These are phyloP conservation scores for Horisme vitalbata DNA, from an alignment of 2,888 invertebrate species.

Conservation along the genomic window DNA sequence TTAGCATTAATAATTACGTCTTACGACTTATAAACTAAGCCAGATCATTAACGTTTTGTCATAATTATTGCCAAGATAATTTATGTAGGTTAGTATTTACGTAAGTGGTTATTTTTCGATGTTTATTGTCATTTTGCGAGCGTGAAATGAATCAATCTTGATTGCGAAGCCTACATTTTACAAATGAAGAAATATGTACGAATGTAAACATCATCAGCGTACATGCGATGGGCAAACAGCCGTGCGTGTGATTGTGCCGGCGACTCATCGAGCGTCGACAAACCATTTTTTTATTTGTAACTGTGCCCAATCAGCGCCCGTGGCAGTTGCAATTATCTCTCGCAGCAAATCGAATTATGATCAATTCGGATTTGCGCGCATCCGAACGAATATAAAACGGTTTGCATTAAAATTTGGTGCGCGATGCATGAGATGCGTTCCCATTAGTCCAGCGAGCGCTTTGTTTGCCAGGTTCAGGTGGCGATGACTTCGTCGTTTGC, in stretches of 20 bases:
- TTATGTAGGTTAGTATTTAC: too few species aligned
- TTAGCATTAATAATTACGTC: conserved; percentile 7
- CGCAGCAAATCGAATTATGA: conserved; percentile 81
- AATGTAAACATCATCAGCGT: conserved; percentile 75
- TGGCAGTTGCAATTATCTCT: conserved; percentile 83
- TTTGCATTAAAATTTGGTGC: conserved; percentile 82
- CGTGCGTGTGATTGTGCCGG: conserved; percentile 71
- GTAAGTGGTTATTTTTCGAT: conserved; percentile 11
- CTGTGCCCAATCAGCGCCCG: conserved; percentile 77
- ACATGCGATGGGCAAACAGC: conserved; percentile 66
- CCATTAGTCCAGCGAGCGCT: conserved; percentile 72
- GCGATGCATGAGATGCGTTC: conserved; percentile 79
- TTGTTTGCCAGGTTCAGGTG: conserved; percentile 62
- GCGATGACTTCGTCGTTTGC: conserved; percentile 53
- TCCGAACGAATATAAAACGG: conserved; percentile 82
- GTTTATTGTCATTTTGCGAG: conserved; percentile 17
- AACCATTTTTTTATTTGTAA: conserved; percentile 65
- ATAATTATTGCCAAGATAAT: conserved; percentile 70
- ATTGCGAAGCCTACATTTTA: conserved; percentile 30
- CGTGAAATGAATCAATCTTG: conserved; percentile 19
- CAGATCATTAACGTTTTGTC: conserved; percentile 69
- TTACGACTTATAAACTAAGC: conserved; percentile 28
- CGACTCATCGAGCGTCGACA: conserved; percentile 40
- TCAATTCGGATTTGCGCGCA: conserved; percentile 83
- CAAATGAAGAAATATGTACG: conserved; percentile 56